Percentiles rank a stretch among this genome's conserved stretches.
Evolutionary conservation across 2,113 vertebrate genomes (phyloP).

Genomic region (Hypocryptadius cinnamomeus): DNA sequence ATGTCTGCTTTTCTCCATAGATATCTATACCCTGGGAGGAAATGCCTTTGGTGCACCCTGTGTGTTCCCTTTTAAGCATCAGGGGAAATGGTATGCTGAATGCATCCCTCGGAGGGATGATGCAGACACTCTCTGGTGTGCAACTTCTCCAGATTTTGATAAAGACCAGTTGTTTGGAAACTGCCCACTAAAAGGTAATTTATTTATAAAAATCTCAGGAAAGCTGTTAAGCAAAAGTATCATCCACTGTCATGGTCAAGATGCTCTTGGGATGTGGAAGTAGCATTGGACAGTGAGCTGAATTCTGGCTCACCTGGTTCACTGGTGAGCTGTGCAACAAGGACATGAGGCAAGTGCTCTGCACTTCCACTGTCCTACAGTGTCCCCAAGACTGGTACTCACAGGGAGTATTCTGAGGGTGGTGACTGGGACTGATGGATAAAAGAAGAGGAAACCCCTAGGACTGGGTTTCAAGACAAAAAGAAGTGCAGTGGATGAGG

Average conservation of each 20-base stretch:
- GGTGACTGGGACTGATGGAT: background rate
- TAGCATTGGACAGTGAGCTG: rapidly evolving
- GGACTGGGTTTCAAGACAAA: background rate
- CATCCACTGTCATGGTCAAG: background rate
- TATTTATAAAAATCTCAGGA: background rate
- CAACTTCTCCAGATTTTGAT: constrained; percentile 80
- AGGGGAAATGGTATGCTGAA: constrained; percentile 76
- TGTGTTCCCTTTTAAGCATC: constrained; percentile 84
- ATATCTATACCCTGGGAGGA: constrained; percentile 79
- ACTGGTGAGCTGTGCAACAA: background rate
- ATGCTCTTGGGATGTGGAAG: background rate
- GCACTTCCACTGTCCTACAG: background rate
- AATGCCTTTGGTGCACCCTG: constrained; percentile 84
- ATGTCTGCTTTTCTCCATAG: constrained; percentile 59
- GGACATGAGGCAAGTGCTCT: background rate
- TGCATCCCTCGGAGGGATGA: constrained; percentile 69
- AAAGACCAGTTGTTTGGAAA: constrained; percentile 75
- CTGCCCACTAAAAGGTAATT: constrained; percentile 81
- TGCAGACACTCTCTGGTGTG: constrained; percentile 70
- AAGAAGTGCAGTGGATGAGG: background rate
- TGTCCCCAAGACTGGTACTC: background rate
- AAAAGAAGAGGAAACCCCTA: background rate
- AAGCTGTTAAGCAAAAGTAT: background rate
- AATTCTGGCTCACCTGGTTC: background rate
- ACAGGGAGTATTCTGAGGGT: background rate